Evolutionary conservation across 2,888 invertebrate species (phyloP), one percentile per base, ranked within the genome.

Genomic region (Cerceris rybyensis): DNA sequence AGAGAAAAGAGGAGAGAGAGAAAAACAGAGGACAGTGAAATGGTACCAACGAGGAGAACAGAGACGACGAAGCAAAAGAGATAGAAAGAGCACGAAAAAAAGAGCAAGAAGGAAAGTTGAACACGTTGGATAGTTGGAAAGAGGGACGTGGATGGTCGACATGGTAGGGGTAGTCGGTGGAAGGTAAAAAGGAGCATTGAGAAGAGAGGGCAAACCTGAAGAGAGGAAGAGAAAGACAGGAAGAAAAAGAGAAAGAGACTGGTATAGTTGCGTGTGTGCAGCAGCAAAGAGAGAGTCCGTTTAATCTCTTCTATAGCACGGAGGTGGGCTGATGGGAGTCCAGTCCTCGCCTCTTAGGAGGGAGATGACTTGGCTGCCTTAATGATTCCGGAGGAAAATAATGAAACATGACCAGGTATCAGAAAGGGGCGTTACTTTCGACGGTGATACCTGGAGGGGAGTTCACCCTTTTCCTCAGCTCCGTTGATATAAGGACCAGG

Each of bases 361-460:
- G 82, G 84, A 87, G 87, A 89, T 87, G 89, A 87, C 85, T 88
- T 80, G 78, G 73, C 80, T 82, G 84, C 85, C 87, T 88, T 90
- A 90, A 90, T 90, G 90, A 91, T 90, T 88, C 86, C 87, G 79
- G 83, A 87, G 86, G 83, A 84, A 89, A 90, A 90, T 90, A 90
- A 91, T 90, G 90, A 91, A 90, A 90, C 90, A 89, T 87, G 89
- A 90, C 85, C 86, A 82, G 83, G 86, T 87, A 88, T 90, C 88
- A 85, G 87, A 86, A 87, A 89, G 88, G 88, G 90, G 90, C 90
- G 89, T 87, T 84, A 78, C 88, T 78, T 68, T 39, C 28, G 69
- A 49, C 61, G 65, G 67, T n/a, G 39, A 75, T 52, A 70, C 60
- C 54, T 67, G 49, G 57, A 64, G 61, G 70, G 68, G 69, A 59